Base-by-base conservation (phyloP, 2,797 vertebrate genomes). In the Lithobates sylvaticus region DNA sequence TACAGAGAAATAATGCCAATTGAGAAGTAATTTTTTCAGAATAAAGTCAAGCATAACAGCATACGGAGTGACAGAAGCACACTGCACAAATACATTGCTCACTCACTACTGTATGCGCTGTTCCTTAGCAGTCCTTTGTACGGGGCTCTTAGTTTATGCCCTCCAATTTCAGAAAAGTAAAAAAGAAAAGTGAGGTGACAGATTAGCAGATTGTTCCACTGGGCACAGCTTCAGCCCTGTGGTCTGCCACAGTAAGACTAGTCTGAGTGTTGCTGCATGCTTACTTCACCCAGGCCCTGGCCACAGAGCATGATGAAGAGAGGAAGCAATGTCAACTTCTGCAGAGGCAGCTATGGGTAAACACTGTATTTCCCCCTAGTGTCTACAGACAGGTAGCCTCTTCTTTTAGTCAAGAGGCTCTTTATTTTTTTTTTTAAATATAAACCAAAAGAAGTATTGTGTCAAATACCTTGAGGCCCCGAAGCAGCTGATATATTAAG, bases 401-500 rank as follows among this genome's bases (percentile, higher is more conserved):
- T 61, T 61, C 54, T 23, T 58, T 61, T 9, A 54, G 16, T 16
- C 16, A 18, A 18, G 50, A 54, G 50, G 50, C 50, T 54, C 50
- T 16, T 32, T 32, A 32, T 32, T 32, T 32, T 34, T 34, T 34
- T 50, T 16, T 18, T 18, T 13, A 54, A 54, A 54, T 65, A 26
- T n/a, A 65, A 10, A 26, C 65, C 1, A 6, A 29, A 67, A 27
- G 0, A 29, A 26, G 3, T 67, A 29, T 39, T 39, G 18, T 76
- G 13, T 32, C 18, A 29, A 64, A 73, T 92, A 95, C 95, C 97
- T 99, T 99, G 88, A 99, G 97, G 89, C 98, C 98, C 0, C 98
- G 95, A 78, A 99, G 96, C 87, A 99, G 95, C 93, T 99, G 98
- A 91, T 99, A 99, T 86, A 98, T 96, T 26, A 99, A 95, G 91